Conservation (phyloP, 2,888 invertebrate species). For the Phengaris alcon region DNA sequence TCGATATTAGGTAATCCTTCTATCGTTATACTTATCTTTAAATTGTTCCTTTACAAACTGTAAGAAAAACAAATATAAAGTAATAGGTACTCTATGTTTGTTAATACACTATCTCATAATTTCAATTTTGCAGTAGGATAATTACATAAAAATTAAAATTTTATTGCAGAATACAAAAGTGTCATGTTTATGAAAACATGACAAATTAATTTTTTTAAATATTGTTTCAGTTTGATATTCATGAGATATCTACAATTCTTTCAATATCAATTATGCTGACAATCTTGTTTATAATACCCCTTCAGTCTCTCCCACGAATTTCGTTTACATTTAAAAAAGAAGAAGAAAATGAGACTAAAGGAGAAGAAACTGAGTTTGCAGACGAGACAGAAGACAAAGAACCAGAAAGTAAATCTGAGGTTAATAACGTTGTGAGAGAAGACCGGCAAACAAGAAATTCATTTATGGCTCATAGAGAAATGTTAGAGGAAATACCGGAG, state of each 20-base stretch:
- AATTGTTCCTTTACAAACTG: no score
- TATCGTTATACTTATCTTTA: no score
- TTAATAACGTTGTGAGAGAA: conserved; percentile 47
- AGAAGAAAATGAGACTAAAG: conserved; percentile 36
- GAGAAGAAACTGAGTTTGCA: conserved; percentile 38
- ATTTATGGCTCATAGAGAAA: conserved; percentile 66
- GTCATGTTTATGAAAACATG: no score
- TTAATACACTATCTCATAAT: no score
- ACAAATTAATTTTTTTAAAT: background rate
- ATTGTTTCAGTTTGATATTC: conserved; percentile 46
- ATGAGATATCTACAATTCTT: conserved; percentile 77
- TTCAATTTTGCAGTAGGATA: no score
- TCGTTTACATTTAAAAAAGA: conserved; percentile 45
- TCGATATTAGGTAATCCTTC: no score
- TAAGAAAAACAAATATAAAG: no score
- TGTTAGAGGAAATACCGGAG: conserved; percentile 72
- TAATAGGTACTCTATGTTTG: no score
- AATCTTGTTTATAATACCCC: conserved; percentile 82
- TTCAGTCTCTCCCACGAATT: conserved; percentile 74
- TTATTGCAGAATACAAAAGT: no score
- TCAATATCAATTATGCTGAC: conserved; percentile 77
- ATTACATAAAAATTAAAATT: no score
- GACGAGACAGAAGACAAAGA: conserved; percentile 38
- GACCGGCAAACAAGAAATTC: conserved; percentile 48
- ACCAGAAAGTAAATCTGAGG: conserved; percentile 42